These are phyloP conservation scores for Drosophila equinoxialis DNA, from an alignment of 1,140 invertebrate species.

Conservation along the genomic window DNA sequence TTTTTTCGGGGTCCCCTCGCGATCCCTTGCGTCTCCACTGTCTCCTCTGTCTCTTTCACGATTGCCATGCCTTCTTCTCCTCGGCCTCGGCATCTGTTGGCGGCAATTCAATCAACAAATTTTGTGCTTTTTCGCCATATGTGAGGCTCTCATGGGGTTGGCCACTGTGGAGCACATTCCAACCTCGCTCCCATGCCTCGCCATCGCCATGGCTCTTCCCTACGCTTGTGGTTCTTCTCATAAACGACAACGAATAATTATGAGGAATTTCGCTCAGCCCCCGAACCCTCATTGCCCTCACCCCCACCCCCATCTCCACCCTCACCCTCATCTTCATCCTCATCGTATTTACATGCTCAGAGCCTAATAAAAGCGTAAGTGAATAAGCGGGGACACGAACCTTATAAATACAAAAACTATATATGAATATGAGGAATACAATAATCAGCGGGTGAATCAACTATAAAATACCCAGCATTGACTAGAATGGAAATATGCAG, in stretches of 20 bases:
- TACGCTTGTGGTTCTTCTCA: constrained; percentile 28
- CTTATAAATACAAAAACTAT: neutral
- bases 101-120: constrained; percentile 51
- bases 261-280: constrained; percentile 46
- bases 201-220: neutral
- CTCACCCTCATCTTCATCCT: neutral
- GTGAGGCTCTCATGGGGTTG: constrained; percentile 24
- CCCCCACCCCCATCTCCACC: neutral
- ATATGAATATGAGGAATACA: neutral
- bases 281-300: neutral
- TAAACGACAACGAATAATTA: constrained; percentile 63
- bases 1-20: no score
- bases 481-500: no score
- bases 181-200: neutral
- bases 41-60: constrained; percentile 10
- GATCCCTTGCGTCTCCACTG: neutral
- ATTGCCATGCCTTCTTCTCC: neutral
- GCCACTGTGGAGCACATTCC: constrained; percentile 26
- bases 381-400: constrained; percentile 71
- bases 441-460: neutral
- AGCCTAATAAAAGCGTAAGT: constrained; percentile 64
- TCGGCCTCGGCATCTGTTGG: neutral
- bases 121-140: constrained; percentile 51
- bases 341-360: constrained; percentile 27
- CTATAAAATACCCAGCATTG: neutral